Evolutionary conservation across 2,797 vertebrate species (phyloP), one percentile per base, ranked within the genome.

Genomic region (Gymnoscopelus braueri): DNA sequence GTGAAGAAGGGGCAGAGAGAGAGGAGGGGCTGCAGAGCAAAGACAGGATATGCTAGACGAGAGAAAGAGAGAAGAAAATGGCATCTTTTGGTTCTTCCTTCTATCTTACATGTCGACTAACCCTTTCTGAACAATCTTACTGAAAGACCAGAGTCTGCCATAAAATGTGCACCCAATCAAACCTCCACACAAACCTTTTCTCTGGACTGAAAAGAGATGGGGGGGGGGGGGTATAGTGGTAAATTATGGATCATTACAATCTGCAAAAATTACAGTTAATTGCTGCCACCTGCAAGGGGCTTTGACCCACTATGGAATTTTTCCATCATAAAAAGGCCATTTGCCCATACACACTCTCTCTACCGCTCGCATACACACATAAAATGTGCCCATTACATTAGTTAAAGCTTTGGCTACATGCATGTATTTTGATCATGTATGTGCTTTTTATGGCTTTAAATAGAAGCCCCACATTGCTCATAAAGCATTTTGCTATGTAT

Each of bases 201-300:
- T 83, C 83, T 84, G 90, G 83, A 85, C 85, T 91, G 89, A 91
- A 92, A 91, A 86, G 89, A 89, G 87, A 90, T 92, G 83, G 78
- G 39, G 56, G 12, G 12, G 26, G 19, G 88, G 78, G 84, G 88
- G 84, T 86, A 90, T 82, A 88, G 88, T 93, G 91, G 90, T 92
- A 94, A 94, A 94, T 94, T 93, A 94, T 93, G 93, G 93, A 93
- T 94, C 95, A 96, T 96, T 95, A 95, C 95, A 91, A 87, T 95
- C 92, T 93, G 91, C 91, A 93, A 91, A 92, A 94, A 94, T 93
- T 94, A 93, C 92, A 95, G 93, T 93, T 96, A 96, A 95, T 95
- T 95, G 94, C 94, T 94, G 94, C 93, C 94, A 95, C 91, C 95
- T 96, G 94, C 93, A 84, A 91, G 91, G 89, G 92, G 93, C 88